Evolutionary conservation across 30 jellyfish, hydroid and myxozoan species (phyloP).

Genomic region (Aurelia aurita): DNA sequence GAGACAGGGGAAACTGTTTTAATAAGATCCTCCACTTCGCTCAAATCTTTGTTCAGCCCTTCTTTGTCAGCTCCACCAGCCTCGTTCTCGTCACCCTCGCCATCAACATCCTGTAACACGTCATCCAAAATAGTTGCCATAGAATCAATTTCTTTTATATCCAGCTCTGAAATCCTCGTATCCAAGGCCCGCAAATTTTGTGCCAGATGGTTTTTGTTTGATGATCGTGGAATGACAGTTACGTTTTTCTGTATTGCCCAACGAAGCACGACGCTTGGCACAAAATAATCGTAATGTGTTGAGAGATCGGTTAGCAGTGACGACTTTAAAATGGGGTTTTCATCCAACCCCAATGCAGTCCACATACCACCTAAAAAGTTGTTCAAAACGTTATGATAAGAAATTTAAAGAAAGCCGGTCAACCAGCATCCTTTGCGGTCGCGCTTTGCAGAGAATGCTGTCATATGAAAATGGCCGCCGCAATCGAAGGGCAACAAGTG

Average conservation of each 20-base stretch:
- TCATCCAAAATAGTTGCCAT: conserved; percentile 64
- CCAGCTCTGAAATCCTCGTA: conserved; percentile 63
- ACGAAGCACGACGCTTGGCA: conserved; percentile 87
- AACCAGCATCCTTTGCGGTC: too few species aligned
- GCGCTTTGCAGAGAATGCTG: too few species aligned
- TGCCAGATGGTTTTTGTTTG: conserved; percentile 85
- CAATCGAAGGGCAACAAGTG: too few species aligned
- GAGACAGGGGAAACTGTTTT: too few species aligned
- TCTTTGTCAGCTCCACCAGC: too few species aligned
- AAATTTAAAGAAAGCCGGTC: too few species aligned
- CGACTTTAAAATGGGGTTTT: conserved; percentile 89
- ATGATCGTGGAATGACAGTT: conserved; percentile 91
- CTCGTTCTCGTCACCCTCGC: not conserved
- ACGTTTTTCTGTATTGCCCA: conserved; percentile 97
- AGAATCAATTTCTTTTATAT: conserved; percentile 67
- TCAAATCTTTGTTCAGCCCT: too few species aligned
- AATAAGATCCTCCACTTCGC: too few species aligned
- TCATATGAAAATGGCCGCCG: too few species aligned
- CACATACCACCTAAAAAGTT: conserved; percentile 82
- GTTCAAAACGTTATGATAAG: too few species aligned
- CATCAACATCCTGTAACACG: conserved; percentile 16
- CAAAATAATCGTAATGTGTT: conserved; percentile 92
- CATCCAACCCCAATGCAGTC: conserved; percentile 71
- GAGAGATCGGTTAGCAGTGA: conserved; percentile 87
- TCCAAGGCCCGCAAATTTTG: conserved; percentile 93